These are phyloP conservation scores for Rugalucina vietnamica DNA, from an alignment of 2,888 invertebrate genomes.

Conservation along the genomic window DNA sequence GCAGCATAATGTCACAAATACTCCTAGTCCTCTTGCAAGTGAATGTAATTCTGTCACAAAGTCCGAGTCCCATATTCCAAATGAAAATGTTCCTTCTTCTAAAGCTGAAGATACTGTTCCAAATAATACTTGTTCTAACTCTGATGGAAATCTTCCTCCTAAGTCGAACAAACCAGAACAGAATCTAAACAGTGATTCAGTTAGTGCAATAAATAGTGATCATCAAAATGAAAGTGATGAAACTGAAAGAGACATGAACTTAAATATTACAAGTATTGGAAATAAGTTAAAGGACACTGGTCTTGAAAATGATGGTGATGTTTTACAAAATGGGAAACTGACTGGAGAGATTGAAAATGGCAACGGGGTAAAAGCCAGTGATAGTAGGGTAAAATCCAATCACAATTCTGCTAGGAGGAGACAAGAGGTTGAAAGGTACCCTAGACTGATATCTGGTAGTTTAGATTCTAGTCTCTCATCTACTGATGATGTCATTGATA, in stretches of 20 bases:
- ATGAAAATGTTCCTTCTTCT: no score
- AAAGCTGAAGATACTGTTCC: no score
- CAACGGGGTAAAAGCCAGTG: neutral
- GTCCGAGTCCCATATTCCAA: no score
- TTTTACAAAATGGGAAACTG: no score
- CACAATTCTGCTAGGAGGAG: neutral
- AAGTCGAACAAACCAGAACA: neutral
- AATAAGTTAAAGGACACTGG: neutral
- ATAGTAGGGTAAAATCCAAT: neutral
- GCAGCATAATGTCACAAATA: neutral
- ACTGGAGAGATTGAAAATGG: neutral
- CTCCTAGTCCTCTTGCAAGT: no score
- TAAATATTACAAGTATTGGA: neutral
- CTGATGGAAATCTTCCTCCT: no score
- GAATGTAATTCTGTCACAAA: no score
- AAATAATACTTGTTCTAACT: no score
- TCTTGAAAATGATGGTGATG: neutral
- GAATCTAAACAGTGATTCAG: neutral
- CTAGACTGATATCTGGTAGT: slow-evolving; percentile 55
- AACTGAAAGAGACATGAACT: neutral
- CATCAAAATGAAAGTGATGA: neutral
- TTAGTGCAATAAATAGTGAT: neutral
- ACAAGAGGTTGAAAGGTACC: slow-evolving; percentile 46
- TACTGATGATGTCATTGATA: slow-evolving; percentile 22
- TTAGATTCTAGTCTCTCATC: slow-evolving; percentile 28